Conservation (phyloP, 2,113 vertebrate genomes). For the Ptyas mucosa region DNA sequence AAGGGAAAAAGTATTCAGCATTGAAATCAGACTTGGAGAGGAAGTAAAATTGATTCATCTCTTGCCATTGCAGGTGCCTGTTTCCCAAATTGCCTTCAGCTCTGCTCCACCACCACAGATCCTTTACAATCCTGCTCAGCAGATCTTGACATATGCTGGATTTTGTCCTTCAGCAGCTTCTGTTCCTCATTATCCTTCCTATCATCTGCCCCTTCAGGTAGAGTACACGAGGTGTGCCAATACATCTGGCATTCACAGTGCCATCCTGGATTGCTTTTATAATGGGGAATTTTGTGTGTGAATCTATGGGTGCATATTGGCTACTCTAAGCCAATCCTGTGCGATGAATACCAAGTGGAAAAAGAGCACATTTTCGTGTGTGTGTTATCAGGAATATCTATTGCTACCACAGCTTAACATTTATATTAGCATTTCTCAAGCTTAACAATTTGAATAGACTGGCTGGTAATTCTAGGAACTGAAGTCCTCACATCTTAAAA, state of each 20-base stretch:
- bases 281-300: background rate
- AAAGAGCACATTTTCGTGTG: no score
- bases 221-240: background rate
- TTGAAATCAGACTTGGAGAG: background rate
- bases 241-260: background rate
- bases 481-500: background rate
- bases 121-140: constrained; percentile 87
- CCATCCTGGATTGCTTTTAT: background rate
- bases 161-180: constrained; percentile 74
- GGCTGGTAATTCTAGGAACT: background rate
- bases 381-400: background rate
- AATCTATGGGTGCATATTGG: background rate
- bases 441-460: background rate
- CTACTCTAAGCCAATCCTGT: background rate
- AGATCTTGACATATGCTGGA: constrained; percentile 81
- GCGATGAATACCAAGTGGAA: background rate
- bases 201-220: constrained; percentile 86
- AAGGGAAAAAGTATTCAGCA: background rate
- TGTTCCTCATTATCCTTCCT: constrained; percentile 81
- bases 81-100: constrained; percentile 70
- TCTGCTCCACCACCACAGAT: constrained; percentile 78
- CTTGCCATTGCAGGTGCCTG: constrained; percentile 70
- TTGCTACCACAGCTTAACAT: background rate
- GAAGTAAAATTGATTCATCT: background rate
- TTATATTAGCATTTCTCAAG: background rate